Conservation (phyloP, 2,888 invertebrate species). For the Platycnemis pennipes region DNA sequence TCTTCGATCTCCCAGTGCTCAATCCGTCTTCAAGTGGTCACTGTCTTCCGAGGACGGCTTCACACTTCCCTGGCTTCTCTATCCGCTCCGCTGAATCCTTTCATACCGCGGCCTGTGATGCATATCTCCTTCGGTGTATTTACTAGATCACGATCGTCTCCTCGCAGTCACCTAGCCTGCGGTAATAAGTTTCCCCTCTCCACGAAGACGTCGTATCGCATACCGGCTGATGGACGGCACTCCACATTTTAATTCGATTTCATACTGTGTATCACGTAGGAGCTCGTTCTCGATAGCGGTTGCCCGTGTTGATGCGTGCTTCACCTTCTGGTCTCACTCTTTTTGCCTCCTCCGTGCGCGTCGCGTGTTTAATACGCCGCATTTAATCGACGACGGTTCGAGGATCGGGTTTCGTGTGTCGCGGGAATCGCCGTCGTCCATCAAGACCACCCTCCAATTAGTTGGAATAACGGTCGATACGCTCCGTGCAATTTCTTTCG, state of each 20-base stretch:
- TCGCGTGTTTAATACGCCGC: background rate
- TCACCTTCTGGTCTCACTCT: no score
- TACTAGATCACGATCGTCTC: no score
- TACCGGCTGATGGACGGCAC: background rate
- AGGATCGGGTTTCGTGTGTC: background rate
- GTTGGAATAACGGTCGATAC: background rate
- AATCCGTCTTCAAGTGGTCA: background rate
- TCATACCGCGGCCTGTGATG: no score
- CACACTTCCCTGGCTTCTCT: background rate
- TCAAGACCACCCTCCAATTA: background rate
- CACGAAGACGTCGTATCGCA: background rate
- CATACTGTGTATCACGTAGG: no score
- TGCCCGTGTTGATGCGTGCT: no score
- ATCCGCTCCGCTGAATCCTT: no score
- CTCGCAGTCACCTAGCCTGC: no score
- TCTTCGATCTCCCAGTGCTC: background rate
- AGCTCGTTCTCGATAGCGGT: no score
- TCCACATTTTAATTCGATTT: background rate
- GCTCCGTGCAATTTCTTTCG: background rate
- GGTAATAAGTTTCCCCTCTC: background rate
- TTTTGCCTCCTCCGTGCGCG: no score
- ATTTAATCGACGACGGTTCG: background rate
- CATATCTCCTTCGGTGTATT: no score
- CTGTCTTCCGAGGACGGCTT: background rate
- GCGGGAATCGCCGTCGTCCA: background rate